Conservation (phyloP, 1,140 invertebrate genomes). For the Oedothorax gibbosus region DNA sequence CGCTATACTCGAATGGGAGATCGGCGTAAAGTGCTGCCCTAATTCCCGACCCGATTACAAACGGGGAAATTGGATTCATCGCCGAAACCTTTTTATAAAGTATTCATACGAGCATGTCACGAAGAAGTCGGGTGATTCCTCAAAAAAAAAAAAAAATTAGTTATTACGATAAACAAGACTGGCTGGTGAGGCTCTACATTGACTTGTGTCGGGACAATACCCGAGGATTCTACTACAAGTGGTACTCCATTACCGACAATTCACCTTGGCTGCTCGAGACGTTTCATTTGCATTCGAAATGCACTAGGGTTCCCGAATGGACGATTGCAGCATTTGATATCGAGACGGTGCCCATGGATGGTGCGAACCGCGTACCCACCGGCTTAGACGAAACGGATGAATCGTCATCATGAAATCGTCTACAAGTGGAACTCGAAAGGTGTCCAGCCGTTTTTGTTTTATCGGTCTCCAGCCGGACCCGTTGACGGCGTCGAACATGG, state of each 20-base stretch:
- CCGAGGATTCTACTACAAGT: slow-evolving; percentile 24
- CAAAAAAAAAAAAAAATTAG: slow-evolving; percentile 7
- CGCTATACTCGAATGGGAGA: neutral
- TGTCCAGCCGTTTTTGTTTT: neutral
- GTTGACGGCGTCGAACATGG: neutral
- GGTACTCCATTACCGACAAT: neutral
- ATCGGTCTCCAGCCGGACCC: neutral
- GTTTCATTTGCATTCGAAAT: neutral
- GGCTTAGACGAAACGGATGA: neutral
- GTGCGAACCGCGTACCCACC: neutral
- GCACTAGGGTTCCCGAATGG: neutral
- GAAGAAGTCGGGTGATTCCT: slow-evolving; percentile 20
- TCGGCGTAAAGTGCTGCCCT: slow-evolving; percentile 3
- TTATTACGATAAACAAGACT: slow-evolving; percentile 30
- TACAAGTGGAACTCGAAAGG: slow-evolving; percentile 1
- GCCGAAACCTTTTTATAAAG: slow-evolving; percentile 5
- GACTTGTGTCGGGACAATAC: neutral
- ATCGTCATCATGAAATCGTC: slow-evolving; percentile 31
- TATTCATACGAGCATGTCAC: neutral
- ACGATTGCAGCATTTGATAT: slow-evolving; percentile 21
- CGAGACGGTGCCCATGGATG: slow-evolving; percentile 20
- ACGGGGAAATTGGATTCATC: neutral
- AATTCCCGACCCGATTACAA: neutral
- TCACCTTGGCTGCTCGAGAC: neutral
- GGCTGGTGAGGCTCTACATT: slow-evolving; percentile 1